Base-by-base conservation (phyloP, 2,888 invertebrate species). In the Torymus aiolomorphi region DNA sequence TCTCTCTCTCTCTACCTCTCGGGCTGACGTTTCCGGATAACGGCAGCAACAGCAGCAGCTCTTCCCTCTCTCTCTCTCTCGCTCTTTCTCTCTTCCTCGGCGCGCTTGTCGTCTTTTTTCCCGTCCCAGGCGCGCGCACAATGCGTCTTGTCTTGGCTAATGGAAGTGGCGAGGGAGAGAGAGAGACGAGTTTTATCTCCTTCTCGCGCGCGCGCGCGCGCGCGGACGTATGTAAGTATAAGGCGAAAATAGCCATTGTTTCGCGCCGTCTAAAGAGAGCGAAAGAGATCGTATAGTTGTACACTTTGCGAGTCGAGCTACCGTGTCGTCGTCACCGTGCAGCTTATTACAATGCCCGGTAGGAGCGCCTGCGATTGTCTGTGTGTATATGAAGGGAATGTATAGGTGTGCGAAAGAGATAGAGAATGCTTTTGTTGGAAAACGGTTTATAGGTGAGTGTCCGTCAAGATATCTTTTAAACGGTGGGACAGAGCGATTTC, bases 61-160 rank as follows among this genome's bases (percentile, higher is more conserved):
- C 42, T 24, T 70, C 72, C 31, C 31, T 59, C 57, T 31, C 65
- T 57, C 11, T 52, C 42, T 54, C 24, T 20, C 5, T 56, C 14
- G 16, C 57, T 62, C 18, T 57, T 42, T 74, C 16, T n/a, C 54
- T 57, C 54, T 61, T 24, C 42, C 42, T 42, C 42, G 42, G 42
- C 42, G 8, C 42, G 42, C 42, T 42, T 42, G 42, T 42, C 42
- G 42, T 42, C 42, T 42, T 42, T 42, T 42, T 42, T 42, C 42
- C 42, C 42, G 42, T 42, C 42, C 42, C 42, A 42, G 42, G 42
- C 18, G 3, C n/a, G 51, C 16, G 62, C 31, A 78, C 78, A 78
- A 78, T 72, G 78, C 59, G 66, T 78, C 72, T 59, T 77, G 62
- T 76, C 77, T 67, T 18, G 61, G 65, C 71, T 77, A 77, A 77